Evolutionary conservation across 2,888 invertebrate genomes (phyloP), one percentile per base, ranked within the genome.

Genomic region (Coelopa pilipes): DNA sequence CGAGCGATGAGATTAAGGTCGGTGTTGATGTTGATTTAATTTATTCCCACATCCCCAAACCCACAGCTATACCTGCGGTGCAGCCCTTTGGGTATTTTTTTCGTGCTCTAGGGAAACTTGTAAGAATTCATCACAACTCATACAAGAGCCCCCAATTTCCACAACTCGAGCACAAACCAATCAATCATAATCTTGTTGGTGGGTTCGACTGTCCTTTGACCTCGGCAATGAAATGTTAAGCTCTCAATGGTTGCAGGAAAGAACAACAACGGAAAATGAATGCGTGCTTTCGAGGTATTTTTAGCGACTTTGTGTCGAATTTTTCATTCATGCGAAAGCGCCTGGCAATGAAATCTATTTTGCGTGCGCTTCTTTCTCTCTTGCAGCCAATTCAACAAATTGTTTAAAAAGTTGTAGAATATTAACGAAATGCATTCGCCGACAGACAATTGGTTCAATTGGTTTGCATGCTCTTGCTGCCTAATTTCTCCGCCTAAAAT

Each of bases 1-100:
- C 89, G 76, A 92, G 92, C 88, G 93, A 93, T 89, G 93, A 93
- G 89, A 93, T 93, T 86, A 93, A 93, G 91, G 93, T 93, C 2
- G 55, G 70, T 70, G 17, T 53, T 13, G 17, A 67, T n/a, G 15
- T 7, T 34, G 34, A 34, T 34, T 34, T 34, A 34, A n/a, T n/a
- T n/a, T n/a, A n/a, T n/a, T n/a, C n/a, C n/a, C n/a, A n/a, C n/a
- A n/a, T n/a, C n/a, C n/a, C n/a, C n/a, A n/a, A n/a, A n/a, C n/a
- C n/a, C n/a, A n/a, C n/a, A n/a, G n/a, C n/a, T n/a, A n/a, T n/a
- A n/a, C n/a, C n/a, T n/a, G n/a, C n/a, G n/a, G n/a, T n/a, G n/a
- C n/a, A n/a, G n/a, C n/a, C n/a, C n/a, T n/a, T n/a, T n/a, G n/a
- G n/a, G n/a, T n/a, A n/a, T n/a, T n/a, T n/a, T n/a, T n/a, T n/a